Evolutionary conservation across 2,888 invertebrate species (phyloP).

Genomic region (Rhingia rostrata): DNA sequence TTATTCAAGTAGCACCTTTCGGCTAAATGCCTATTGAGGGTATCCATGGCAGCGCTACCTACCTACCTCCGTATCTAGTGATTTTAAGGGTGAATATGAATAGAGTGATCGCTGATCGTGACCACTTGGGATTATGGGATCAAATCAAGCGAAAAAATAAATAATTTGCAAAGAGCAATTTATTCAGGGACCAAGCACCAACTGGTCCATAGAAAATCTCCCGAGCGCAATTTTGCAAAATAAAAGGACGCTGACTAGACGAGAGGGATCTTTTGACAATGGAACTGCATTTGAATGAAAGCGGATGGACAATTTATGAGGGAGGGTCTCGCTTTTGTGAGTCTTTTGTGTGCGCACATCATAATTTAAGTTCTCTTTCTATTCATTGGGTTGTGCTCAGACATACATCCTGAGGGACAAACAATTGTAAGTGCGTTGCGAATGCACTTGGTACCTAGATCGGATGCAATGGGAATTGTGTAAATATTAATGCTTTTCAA

Average conservation of each 20-base stretch:
- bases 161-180: slow-evolving; percentile 65
- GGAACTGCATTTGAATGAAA: slow-evolving; percentile 63
- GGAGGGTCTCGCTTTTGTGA: slow-evolving; percentile 37
- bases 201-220: slow-evolving; percentile 10
- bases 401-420: slow-evolving; percentile 45
- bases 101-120: slow-evolving; percentile 52
- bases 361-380: slow-evolving; percentile 55
- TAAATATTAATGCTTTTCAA: slow-evolving; percentile 49
- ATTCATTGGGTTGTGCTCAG: slow-evolving; percentile 24
- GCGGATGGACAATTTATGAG: slow-evolving; percentile 60
- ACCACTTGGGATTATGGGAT: slow-evolving; percentile 68
- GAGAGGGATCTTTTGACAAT: slow-evolving; percentile 60
- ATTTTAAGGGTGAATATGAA: slow-evolving; percentile 47
- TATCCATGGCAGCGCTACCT: slow-evolving; percentile 8
- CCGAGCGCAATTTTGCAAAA: slow-evolving; percentile 33
- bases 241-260: slow-evolving; percentile 48
- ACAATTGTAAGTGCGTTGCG: slow-evolving; percentile 22
- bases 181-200: slow-evolving; percentile 25
- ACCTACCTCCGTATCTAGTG: slow-evolving; percentile 10
- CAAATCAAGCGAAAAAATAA: slow-evolving; percentile 64
- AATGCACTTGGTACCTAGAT: slow-evolving; percentile 8
- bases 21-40: slow-evolving; percentile 54
- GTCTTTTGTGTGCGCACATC: slow-evolving; percentile 58
- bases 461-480: slow-evolving; percentile 45
- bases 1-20: slow-evolving; percentile 68